Base-by-base conservation (phyloP, 2,888 invertebrate genomes). In the Athalia cordata region DNA sequence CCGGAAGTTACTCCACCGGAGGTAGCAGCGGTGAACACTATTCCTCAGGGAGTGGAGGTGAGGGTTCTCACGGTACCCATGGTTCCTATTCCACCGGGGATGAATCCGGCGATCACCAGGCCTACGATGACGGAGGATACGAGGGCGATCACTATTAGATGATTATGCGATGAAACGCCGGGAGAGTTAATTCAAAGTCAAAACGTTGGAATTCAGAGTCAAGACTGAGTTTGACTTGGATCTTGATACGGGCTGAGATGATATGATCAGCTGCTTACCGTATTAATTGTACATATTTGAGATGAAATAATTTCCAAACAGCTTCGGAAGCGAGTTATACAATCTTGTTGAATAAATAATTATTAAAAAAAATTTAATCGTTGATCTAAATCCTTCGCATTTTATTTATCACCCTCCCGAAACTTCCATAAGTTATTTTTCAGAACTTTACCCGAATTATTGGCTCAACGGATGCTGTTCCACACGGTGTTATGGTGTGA, bases 1-100 rank as follows among this genome's bases (percentile, higher is more conserved):
- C 82, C 52, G 83, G 85, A 78, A 85, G 84, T 83, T 86, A 88
- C 78, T 82, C 82, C 65, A 81, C 82, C 80, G 84, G 82, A 50
- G 84, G 80, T 72, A 84, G 82, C 65, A 83, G 84, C 76, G 83
- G 81, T 66, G 85, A 85, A 79, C 82, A 83, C 74, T 87, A 87
- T 80, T 84, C 85, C 47, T 80, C 81, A 9, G 83, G 84, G 8
- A 86, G 83, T 15, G 84, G 81, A 3, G 83, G 81, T 52, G 85
- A 85, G 29, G 86, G 84, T 52, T 83, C 87, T 59, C 85, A 87
- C 67, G 85, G 82, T 13, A 82, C 74, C 49, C 83, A 81, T 74
- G 81, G 82, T 55, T 86, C 87, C 52, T 87, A 87, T 77, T 81
- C 82, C 4, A 81, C 79, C 11, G 84, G 76, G 55, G 83, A 72